Evolutionary conservation across 2,113 vertebrate species (phyloP).

Genomic region (Sceloporus undulatus): DNA sequence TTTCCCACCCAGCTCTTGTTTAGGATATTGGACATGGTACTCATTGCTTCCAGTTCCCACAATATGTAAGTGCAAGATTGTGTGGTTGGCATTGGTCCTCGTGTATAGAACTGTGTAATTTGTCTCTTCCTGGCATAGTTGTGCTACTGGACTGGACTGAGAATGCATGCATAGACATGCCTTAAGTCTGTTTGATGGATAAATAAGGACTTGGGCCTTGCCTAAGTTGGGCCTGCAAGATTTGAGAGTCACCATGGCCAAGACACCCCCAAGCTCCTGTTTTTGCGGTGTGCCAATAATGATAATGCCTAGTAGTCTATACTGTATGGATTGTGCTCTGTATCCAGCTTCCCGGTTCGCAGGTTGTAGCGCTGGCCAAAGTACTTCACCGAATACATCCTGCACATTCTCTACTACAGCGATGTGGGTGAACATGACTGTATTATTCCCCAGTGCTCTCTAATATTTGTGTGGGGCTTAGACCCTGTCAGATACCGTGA

Average conservation of each 20-base stretch:
- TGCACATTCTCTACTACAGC: not conserved
- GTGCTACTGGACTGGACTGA: not conserved
- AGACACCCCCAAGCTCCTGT: not conserved
- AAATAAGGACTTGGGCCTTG: not conserved
- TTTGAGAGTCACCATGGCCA: not conserved
- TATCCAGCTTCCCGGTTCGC: not conserved
- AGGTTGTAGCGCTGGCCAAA: not conserved
- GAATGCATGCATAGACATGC: not conserved
- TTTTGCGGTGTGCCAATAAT: not conserved
- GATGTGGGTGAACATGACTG: not conserved
- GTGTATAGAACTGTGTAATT: not conserved
- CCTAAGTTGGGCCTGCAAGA: not conserved
- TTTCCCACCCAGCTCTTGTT: not conserved
- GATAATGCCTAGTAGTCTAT: not conserved
- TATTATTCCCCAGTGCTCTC: not conserved
- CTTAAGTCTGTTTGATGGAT: not conserved
- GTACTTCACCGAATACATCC: not conserved
- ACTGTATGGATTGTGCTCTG: not conserved
- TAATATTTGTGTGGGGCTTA: not conserved
- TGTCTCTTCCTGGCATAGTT: not conserved
- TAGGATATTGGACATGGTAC: not conserved
- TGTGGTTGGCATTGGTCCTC: not conserved
- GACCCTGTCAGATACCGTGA: not conserved
- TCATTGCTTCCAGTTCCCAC: not conserved
- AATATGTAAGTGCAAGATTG: not conserved